These are phyloP conservation scores for Leptinotarsa texana DNA, from an alignment of 1,140 invertebrate genomes.

Conservation along the genomic window DNA sequence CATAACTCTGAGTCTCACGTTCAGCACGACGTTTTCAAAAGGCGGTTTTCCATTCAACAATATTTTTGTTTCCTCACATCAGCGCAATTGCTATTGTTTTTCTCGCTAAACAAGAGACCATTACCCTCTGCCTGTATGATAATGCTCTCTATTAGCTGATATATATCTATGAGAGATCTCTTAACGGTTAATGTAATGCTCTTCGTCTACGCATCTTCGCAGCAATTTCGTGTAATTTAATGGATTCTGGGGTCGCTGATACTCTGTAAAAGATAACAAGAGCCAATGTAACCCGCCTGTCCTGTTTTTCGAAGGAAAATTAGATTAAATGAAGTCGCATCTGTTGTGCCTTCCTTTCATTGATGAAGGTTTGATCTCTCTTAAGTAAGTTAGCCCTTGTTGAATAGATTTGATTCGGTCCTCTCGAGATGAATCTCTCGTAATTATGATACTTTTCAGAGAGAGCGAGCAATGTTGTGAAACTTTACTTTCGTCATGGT, in stretches of 20 bases:
- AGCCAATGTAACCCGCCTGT: background rate
- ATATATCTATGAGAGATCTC: conserved; percentile 22
- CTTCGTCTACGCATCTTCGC: background rate
- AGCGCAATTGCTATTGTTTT: background rate
- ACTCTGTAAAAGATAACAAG: conserved; percentile 7
- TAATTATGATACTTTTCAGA: too few species aligned
- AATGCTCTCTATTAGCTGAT: conserved; percentile 7
- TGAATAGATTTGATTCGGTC: too few species aligned
- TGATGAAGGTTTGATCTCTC: too few species aligned
- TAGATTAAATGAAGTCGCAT: background rate
- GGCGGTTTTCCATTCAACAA: too few species aligned
- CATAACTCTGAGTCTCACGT: too few species aligned
- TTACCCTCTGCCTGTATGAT: background rate
- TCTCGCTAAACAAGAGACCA: background rate
- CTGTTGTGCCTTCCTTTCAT: background rate
- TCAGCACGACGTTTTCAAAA: too few species aligned
- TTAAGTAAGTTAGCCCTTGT: too few species aligned
- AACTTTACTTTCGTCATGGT: too few species aligned
- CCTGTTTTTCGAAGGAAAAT: background rate
- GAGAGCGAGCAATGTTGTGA: too few species aligned
- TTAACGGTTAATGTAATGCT: conserved; percentile 19
- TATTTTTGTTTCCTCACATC: too few species aligned
- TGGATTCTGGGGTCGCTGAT: conserved; percentile 6
- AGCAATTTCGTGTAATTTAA: conserved; percentile 16
- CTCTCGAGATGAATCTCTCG: too few species aligned